Conservation (phyloP, 1,140 invertebrate genomes). For the Trichonephila inaurata region DNA sequence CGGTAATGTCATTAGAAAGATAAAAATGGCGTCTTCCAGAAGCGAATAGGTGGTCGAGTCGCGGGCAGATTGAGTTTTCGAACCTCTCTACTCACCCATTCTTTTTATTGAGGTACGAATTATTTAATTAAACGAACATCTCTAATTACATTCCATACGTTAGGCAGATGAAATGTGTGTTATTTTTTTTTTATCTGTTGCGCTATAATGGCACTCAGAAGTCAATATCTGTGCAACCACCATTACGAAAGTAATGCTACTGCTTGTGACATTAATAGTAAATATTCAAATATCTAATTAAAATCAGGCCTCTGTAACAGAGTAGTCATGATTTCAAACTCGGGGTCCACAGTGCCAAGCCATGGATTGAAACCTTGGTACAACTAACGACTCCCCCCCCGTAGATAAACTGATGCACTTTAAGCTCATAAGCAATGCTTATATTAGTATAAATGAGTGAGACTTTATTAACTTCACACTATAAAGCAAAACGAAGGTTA, state of each 20-base stretch:
- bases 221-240: background rate
- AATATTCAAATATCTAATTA: background rate
- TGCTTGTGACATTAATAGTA: background rate
- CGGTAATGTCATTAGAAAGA: slow-evolving; percentile 56
- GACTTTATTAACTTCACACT: no score
- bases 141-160: background rate
- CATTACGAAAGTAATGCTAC: background rate
- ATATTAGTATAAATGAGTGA: no score
- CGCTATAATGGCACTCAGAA: background rate
- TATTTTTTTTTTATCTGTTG: background rate
- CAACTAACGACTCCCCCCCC: no score
- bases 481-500: no score
- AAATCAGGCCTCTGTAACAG: no score
- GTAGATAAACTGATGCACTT: no score
- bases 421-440: no score
- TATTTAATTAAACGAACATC: slow-evolving; percentile 41
- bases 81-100: background rate
- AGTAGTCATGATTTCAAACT: no score
- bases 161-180: background rate
- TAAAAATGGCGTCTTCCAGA: slow-evolving; percentile 49
- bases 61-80: no score
- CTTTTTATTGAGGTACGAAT: background rate
- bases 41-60: slow-evolving; percentile 10
- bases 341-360: no score
- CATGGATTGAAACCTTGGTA: no score